Conservation (phyloP, 37 sponge, comb jelly and placozoan genomes). For the Aphrocallistes beatrix region DNA sequence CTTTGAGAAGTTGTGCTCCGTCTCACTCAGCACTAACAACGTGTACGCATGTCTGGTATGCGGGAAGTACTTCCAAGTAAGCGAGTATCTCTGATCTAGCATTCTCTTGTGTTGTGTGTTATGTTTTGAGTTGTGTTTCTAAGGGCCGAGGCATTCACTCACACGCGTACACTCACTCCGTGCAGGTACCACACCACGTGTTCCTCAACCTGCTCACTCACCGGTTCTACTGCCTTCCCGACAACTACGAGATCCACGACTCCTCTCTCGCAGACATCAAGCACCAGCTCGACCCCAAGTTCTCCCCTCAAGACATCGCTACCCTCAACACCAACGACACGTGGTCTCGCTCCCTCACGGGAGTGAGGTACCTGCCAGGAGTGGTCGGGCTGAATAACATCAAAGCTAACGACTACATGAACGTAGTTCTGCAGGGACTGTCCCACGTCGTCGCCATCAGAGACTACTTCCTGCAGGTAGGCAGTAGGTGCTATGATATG, state of each 20-base stretch:
- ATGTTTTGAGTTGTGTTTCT: not conserved
- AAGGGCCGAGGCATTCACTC: conserved; percentile 82
- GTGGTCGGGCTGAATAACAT: conserved; percentile 88
- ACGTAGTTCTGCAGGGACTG: conserved; percentile 74
- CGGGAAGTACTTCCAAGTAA: conserved; percentile 98
- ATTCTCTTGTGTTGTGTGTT: not conserved
- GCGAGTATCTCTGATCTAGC: not conserved
- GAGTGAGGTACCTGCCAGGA: conserved; percentile 78
- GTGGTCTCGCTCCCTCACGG: conserved; percentile 68
- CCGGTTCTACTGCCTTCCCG: conserved; percentile 88
- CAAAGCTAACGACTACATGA: conserved; percentile 98
- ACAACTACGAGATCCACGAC: conserved; percentile 95
- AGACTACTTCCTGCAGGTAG: conserved; percentile 57
- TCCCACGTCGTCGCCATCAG: conserved; percentile 73
- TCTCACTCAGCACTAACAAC: conserved; percentile 87
- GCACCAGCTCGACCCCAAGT: conserved; percentile 72
- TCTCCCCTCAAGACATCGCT: conserved; percentile 49
- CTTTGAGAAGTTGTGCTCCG: conserved; percentile 94
- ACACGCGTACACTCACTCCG: conserved; percentile 97
- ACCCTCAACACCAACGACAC: conserved; percentile 42
- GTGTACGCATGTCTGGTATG: conserved; percentile 97
- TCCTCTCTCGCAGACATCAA: conserved; percentile 94
- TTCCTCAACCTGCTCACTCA: conserved; percentile 69
- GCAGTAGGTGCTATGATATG: too few species aligned
- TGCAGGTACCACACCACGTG: conserved; percentile 70